Evolutionary conservation across 2,888 invertebrate genomes (phyloP).

Genomic region (Aphidoletes aphidimyza): DNA sequence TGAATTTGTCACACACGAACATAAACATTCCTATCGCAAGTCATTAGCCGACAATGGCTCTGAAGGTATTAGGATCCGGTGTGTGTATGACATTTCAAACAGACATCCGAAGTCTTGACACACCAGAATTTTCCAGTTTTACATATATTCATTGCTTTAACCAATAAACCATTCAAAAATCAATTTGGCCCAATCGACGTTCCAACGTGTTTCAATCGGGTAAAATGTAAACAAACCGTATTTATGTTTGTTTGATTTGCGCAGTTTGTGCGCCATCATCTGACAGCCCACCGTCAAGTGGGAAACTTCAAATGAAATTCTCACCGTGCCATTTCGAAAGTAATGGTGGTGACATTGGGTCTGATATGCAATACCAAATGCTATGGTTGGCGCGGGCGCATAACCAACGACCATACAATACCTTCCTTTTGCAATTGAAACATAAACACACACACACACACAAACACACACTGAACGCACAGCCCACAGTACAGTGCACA

Average conservation of each 20-base stretch:
- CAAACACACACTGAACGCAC: background rate
- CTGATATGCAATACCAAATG: background rate
- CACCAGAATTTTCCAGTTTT: too few species aligned
- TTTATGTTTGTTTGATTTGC: background rate
- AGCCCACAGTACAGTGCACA: background rate
- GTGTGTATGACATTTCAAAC: too few species aligned
- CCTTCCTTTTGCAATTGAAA: background rate
- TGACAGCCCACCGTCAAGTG: background rate
- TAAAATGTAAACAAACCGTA: background rate
- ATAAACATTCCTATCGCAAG: too few species aligned
- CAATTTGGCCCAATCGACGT: background rate
- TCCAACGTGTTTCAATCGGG: background rate
- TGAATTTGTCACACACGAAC: too few species aligned
- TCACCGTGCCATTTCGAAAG: background rate
- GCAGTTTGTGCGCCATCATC: background rate
- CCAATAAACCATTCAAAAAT: too few species aligned
- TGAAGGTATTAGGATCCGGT: background rate
- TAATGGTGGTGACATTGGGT: background rate
- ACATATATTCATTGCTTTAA: too few species aligned
- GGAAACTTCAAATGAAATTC: background rate
- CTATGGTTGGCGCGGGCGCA: conserved; percentile 25
- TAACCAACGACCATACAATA: background rate
- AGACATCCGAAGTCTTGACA: too few species aligned
- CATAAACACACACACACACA: conserved; percentile 33
- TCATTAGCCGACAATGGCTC: background rate